Conservation (phyloP, 1,140 invertebrate genomes). For the Bombus impatiens region DNA sequence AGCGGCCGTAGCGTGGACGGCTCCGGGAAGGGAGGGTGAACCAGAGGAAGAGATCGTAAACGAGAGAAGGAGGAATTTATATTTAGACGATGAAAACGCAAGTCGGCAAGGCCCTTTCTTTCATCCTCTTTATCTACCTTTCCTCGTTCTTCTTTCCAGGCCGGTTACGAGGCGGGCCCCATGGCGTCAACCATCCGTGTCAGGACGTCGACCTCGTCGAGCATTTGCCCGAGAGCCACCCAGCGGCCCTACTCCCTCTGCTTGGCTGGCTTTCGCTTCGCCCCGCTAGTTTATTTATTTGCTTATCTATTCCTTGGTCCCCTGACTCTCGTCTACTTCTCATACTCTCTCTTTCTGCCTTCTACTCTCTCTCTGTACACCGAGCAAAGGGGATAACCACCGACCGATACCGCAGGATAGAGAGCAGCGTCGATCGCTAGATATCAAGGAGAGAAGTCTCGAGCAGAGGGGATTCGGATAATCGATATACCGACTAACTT, state of each 20-base stretch:
- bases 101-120: constrained; percentile 57
- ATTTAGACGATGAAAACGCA: constrained; percentile 63
- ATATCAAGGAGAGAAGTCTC: constrained; percentile 53
- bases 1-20: too few relatives aligned
- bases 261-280: constrained; percentile 66
- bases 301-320: constrained; percentile 75
- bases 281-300: constrained; percentile 75
- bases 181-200: constrained; percentile 79
- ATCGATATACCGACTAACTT: constrained; percentile 61
- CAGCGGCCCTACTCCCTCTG: constrained; percentile 59
- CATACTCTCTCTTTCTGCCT: constrained; percentile 9
- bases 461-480: constrained; percentile 45
- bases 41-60: not conserved
- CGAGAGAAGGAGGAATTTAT: constrained; percentile 34
- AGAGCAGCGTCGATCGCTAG: constrained; percentile 48
- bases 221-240: constrained; percentile 74
- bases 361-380: constrained; percentile 4
- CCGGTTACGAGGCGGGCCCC: constrained; percentile 72
- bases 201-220: constrained; percentile 78
- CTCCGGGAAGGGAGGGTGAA: not conserved
- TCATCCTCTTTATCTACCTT: constrained; percentile 61
- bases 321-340: constrained; percentile 27
- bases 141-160: constrained; percentile 66
- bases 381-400: constrained; percentile 36
- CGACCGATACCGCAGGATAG: constrained; percentile 55